Evolutionary conservation across 1,140 invertebrate genomes (phyloP), one percentile per base, ranked within the genome.

Genomic region (Saccostrea cuccullata): DNA sequence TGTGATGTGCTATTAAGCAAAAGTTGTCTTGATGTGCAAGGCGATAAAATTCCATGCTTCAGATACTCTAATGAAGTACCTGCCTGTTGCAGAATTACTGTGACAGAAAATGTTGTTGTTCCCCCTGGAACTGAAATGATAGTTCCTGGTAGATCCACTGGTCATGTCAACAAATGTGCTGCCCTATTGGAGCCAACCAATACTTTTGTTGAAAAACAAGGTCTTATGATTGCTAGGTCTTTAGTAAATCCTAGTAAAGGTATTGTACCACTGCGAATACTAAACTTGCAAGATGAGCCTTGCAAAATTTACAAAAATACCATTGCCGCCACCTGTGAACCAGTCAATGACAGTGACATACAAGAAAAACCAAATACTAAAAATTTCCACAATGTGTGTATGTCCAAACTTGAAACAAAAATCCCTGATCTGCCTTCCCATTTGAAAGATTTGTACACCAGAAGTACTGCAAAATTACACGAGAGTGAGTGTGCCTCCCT

Each of bases 281-380:
- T 55, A 55, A 89, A 89, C 82, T 23, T 89, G 11, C 20, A 30
- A 26, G 67, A 64, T 55, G 47, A 89, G 3, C 20, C 84, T 23
- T 89, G 26, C 55, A 70, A 60, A 83, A 36, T 86, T 47, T 86
- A 82, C 82, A 60, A 86, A 67, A 67, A 86, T 55, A 89, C 87
- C 15, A 36, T 36, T 36, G 30, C 30, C 30, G 30, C 30, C 30
- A 36, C 30, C 30, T 36, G 30, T 36, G 30, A 89, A 55, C 47
- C 23, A 20, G 56, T 73, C 11, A 40, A 84, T 60, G 47, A 58
- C 6, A 17, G 23, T n/a, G 60, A 89, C 12, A 30, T 77, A 23
- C 60, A 77, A 55, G 84, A 86, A 26, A 70, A 20, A 17, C 8
- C 30, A 36, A 84, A 40, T 84, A 15, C 20, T 40, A 84, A 5